Evolutionary conservation across 2,113 vertebrate species (phyloP), one percentile per base, ranked within the genome.

Genomic region (Xerus inauris): DNA sequence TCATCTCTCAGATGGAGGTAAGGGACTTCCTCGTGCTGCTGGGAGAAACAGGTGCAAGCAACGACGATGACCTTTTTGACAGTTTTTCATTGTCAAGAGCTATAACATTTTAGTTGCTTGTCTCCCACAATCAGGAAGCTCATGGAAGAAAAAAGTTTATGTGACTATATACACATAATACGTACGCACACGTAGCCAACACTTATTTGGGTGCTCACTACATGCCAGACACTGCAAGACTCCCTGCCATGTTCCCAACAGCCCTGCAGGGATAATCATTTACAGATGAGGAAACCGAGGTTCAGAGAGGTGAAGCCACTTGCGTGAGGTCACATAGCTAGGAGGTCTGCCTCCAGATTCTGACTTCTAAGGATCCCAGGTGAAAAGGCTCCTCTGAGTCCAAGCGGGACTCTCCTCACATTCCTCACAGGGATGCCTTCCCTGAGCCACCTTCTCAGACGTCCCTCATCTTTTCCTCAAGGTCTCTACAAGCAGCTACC

Each of bases 251-350:
- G 9, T 32, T 83, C 32, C 57, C 26, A 32, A 45, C 20, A 16
- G 45, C 47, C 40, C 45, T 67, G 26, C 13, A 12, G 54, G 20
- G 75, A 11, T 47, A 45, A 62, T 17, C 12, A 6, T 28, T 57
- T 81, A 17, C 38, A 76, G 38, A 40, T 32, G 49, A 91, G 69
- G 62, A 76, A 86, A 83, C 11, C 0, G 38, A 95, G 67, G 67
- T 57, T 72, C 87, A 20, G 79, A 75, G 80, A 92, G 73, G 87
- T 45, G 8, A 86, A 54, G n/a, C 22, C 57, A 65, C 91, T 80
- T 49, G 35, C 59, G 83, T 10, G 26, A 64, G 32, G 47, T 51
- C 75, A 86, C 83, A 77, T 14, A 85, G 85, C 89, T 65, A 26
- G 49, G 71, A 91, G 40, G 38, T 49, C 42, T 17, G 54, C 85